phyloP scores from a whole-genome alignment of 2,888 invertebrate species.

The Catonia carolina region DNA sequence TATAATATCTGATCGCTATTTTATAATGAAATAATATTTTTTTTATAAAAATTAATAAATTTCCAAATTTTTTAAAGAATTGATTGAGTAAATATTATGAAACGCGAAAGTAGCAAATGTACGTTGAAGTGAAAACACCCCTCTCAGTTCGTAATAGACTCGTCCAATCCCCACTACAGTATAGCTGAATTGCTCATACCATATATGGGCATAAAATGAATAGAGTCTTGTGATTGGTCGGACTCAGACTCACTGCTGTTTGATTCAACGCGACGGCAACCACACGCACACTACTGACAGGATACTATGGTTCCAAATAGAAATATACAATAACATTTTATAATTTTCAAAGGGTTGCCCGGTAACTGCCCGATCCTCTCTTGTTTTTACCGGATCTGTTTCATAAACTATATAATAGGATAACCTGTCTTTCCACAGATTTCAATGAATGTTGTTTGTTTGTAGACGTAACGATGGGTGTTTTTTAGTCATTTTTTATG shows the following conservation, averaged over 20 bases:
- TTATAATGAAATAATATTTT: too few species aligned
- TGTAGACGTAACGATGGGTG: too few species aligned
- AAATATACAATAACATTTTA: too few species aligned
- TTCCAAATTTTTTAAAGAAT: too few species aligned
- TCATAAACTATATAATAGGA: not conserved
- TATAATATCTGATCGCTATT: too few species aligned
- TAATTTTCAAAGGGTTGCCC: too few species aligned
- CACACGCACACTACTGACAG: not conserved
- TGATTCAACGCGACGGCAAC: slow-evolving; percentile 3
- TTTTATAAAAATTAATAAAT: too few species aligned
- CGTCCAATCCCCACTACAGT: slow-evolving; percentile 48
- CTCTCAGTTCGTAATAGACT: slow-evolving; percentile 40
- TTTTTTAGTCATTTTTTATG: too few species aligned
- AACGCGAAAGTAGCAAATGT: slow-evolving; percentile 6
- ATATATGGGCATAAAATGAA: slow-evolving; percentile 76
- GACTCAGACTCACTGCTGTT: not conserved
- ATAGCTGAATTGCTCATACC: slow-evolving; percentile 61
- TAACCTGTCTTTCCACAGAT: too few species aligned
- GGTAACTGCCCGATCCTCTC: not conserved
- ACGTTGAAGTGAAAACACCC: slow-evolving; percentile 19
- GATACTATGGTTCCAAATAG: too few species aligned
- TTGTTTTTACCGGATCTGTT: slow-evolving; percentile 15
- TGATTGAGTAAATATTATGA: slow-evolving; percentile 5
- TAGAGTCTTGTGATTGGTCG: slow-evolving; percentile 58
- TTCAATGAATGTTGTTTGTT: too few species aligned